Percentiles rank a stretch among this genome's conserved stretches.
Evolutionary conservation across 1,140 invertebrate species (phyloP).

Genomic region (Heliconius nattereri): DNA sequence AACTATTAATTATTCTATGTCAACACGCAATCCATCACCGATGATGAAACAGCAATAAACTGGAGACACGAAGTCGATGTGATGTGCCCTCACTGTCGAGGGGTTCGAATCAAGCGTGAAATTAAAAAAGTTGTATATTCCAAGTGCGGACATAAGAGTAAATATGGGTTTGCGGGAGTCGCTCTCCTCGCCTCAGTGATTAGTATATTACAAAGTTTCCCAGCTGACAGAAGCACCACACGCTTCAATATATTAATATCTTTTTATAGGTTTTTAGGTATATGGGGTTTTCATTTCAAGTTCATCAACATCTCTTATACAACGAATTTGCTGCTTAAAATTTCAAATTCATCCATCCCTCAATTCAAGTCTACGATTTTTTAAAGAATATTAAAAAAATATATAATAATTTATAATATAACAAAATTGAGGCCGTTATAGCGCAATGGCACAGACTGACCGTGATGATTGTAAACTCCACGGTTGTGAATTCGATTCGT

Average conservation of each 20-base stretch:
- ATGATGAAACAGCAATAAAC: slow-evolving; percentile 23
- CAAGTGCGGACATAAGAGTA: slow-evolving; percentile 24
- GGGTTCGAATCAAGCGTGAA: slow-evolving; percentile 54
- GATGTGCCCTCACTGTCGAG: slow-evolving; percentile 18
- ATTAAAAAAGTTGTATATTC: slow-evolving; percentile 68
- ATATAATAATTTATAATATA: too few relatives aligned
- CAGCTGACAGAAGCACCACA: not conserved
- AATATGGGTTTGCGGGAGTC: slow-evolving; percentile 19
- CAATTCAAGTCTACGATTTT: too few relatives aligned
- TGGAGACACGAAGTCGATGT: slow-evolving; percentile 20
- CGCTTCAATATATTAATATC: not conserved
- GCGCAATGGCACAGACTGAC: too few relatives aligned
- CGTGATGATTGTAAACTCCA: too few relatives aligned
- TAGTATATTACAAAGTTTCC: slow-evolving; percentile 24
- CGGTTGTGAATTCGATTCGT: too few relatives aligned
- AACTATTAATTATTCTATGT: slow-evolving; percentile 22
- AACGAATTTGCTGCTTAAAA: too few relatives aligned
- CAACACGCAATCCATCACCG: slow-evolving; percentile 26
- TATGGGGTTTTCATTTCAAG: too few relatives aligned
- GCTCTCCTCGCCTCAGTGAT: slow-evolving; percentile 22
- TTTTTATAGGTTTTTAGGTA: too few relatives aligned
- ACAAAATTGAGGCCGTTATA: too few relatives aligned
- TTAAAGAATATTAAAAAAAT: too few relatives aligned
- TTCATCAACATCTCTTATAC: too few relatives aligned
- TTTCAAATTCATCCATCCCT: too few relatives aligned